Evolutionary conservation across 2,113 vertebrate species (phyloP).

Genomic region (Castor canadensis): DNA sequence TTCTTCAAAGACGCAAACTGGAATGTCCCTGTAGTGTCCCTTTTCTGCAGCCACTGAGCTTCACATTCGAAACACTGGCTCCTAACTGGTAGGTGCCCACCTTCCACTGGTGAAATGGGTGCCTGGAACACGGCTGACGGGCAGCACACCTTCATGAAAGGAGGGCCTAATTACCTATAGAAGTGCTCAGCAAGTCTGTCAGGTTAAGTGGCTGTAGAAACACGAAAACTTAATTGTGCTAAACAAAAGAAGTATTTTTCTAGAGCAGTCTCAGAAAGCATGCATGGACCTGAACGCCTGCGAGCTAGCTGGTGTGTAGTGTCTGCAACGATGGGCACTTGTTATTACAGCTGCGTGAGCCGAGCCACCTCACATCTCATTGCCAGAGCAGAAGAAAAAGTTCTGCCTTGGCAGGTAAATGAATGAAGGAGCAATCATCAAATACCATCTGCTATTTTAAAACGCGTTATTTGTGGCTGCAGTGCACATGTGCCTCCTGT

Average conservation of each 20-base stretch:
- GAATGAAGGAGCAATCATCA: constrained; percentile 69
- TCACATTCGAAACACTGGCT: background rate
- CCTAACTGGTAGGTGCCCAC: background rate
- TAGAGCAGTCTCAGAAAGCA: background rate
- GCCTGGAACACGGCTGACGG: background rate
- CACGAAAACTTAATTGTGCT: background rate
- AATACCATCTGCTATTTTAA: constrained; percentile 76
- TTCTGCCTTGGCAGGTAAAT: constrained; percentile 75
- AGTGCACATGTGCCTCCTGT: constrained; percentile 67
- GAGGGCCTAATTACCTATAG: background rate
- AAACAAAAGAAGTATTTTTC: background rate
- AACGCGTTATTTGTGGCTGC: constrained; percentile 70
- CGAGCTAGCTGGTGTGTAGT: fast-evolving
- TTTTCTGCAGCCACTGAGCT: background rate
- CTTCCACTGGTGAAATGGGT: background rate
- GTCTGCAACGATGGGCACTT: background rate
- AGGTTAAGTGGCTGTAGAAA: background rate
- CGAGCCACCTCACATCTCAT: background rate
- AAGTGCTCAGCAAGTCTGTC: background rate
- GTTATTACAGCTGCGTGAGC: background rate
- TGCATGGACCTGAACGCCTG: fast-evolving
- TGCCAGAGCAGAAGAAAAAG: constrained; percentile 32
- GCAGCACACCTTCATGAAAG: background rate
- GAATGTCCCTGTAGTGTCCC: background rate
- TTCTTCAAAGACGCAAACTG: background rate